A percentile compares a stretch with the other conserved stretches of the same genome.
phyloP scores from a whole-genome alignment of 1,140 invertebrate genomes.

The Tetraneura akinire region DNA sequence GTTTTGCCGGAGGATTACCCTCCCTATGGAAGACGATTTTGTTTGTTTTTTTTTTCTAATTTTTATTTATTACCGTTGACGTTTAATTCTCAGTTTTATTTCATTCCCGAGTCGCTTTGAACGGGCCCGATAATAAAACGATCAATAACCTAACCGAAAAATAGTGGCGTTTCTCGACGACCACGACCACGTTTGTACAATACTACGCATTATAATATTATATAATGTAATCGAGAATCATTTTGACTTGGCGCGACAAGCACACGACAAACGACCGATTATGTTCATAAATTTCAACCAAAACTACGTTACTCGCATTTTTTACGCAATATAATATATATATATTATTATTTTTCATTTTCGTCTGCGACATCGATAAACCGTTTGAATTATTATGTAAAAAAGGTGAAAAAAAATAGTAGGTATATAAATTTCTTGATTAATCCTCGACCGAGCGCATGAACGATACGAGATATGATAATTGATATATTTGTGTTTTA shows the following conservation, averaged over 20 bases:
- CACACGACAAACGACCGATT: neutral
- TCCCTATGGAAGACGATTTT: slow-evolving; percentile 13
- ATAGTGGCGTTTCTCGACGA: neutral
- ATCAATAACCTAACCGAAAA: slow-evolving; percentile 38
- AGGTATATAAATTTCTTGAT: too few species aligned
- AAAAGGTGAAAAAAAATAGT: too few species aligned
- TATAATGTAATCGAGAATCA: neutral
- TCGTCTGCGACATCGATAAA: slow-evolving; percentile 5
- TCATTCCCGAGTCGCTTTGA: slow-evolving; percentile 2
- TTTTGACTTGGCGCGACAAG: neutral
- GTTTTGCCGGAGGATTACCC: neutral
- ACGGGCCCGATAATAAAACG: slow-evolving; percentile 9
- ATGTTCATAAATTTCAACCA: slow-evolving; percentile 12
- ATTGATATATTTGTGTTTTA: too few species aligned
- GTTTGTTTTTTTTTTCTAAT: slow-evolving; percentile 5
- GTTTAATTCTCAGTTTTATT: slow-evolving; percentile 19
- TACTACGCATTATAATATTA: neutral
- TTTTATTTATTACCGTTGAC: slow-evolving; percentile 26
- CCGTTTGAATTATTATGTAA: slow-evolving; percentile 21
- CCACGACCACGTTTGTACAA: too few species aligned
- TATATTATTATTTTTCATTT: slow-evolving; percentile 2
- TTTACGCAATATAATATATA: neutral
- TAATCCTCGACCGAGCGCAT: too few species aligned
- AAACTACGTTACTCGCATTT: slow-evolving; percentile 7
- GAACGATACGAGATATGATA: too few species aligned